A percentile compares a stretch with the other conserved stretches of the same genome.
Conservation (phyloP, 2,888 invertebrate species). For the Pristionchus exspectatus region DNA sequence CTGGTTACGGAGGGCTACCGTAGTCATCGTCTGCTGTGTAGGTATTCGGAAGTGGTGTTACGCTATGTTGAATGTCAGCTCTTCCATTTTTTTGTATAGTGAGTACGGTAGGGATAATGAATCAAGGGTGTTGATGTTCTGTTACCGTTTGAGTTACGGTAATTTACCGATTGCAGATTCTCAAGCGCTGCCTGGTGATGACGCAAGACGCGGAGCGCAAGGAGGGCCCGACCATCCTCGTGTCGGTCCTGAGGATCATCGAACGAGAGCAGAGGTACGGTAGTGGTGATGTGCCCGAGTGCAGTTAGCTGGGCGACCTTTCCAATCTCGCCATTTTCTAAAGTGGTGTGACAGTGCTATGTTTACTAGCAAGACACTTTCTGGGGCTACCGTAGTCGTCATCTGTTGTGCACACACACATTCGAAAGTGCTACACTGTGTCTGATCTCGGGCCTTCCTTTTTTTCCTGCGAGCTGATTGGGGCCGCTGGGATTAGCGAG, state of each 20-base stretch:
- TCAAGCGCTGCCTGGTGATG: constrained; percentile 85
- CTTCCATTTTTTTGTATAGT: too few species aligned
- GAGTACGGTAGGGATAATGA: too few species aligned
- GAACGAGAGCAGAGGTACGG: constrained; percentile 90
- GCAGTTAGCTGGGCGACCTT: neutral
- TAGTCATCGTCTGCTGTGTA: too few species aligned
- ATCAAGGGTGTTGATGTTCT: too few species aligned
- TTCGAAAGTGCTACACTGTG: neutral
- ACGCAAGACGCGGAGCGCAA: constrained; percentile 81
- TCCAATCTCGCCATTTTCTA: neutral
- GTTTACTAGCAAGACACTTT: neutral
- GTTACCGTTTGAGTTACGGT: neutral
- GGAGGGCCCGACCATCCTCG: constrained; percentile 85
- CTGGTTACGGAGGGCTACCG: too few species aligned
- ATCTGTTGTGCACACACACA: neutral
- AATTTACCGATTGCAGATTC: constrained; percentile 81
- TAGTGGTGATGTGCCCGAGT: constrained; percentile 23
- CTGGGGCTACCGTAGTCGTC: neutral
- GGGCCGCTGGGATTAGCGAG: neutral
- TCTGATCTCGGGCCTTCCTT: neutral
- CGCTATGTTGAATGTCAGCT: neutral
- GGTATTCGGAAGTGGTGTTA: neutral
- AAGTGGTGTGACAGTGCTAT: neutral
- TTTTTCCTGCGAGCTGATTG: neutral
- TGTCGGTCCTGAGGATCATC: constrained; percentile 94